Base-by-base conservation (phyloP, 2,113 vertebrate species). In the Perca fluviatilis region DNA sequence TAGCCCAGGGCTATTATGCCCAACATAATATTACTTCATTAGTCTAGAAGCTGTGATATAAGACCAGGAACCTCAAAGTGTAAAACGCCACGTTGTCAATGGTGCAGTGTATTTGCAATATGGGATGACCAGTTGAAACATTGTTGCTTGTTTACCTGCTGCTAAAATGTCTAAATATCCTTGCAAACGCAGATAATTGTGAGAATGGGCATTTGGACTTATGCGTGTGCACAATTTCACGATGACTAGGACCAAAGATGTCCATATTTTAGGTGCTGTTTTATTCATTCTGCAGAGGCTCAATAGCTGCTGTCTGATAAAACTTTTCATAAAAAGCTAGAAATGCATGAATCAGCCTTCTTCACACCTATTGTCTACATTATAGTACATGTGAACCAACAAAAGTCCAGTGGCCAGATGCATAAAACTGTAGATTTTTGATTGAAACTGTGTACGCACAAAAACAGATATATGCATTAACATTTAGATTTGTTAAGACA, bases 21-120 rank as follows among this genome's bases (percentile, higher is more conserved):
- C 14, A 49, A 18, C 25, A 46, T 36, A 30, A 62, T 71, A 21
- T 70, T 54, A 79, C 54, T 56, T 58, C 10, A 82, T 68, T 13
- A 61, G 2, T 15, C 10, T 3, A 14, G 33, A 18, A 66, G 51
- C 46, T 77, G 19, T 62, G 25, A 62, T 30, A 61, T 25, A 53
- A 53, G 54, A 14, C n/a, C 61, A 66, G 23, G 40, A 25, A 56
- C 36, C 9, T 60, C 43, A 56, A 63, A 74, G 53, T n/a, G 12
- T 66, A 40, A 71, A 80, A 72, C 23, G n/a, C 53, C 13, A 46
- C 23, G n/a, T 64, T 64, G 61, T 30, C 51, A 74, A 74, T 53
- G 46, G 30, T 30, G 62, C 18, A 47, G 69, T 47, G 36, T 12
- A 64, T 54, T 54, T 47, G 25, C 12, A 68, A 33, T 21, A 25